Conservation (phyloP, 2,113 vertebrate species). For the Hemibagrus wyckioides region DNA sequence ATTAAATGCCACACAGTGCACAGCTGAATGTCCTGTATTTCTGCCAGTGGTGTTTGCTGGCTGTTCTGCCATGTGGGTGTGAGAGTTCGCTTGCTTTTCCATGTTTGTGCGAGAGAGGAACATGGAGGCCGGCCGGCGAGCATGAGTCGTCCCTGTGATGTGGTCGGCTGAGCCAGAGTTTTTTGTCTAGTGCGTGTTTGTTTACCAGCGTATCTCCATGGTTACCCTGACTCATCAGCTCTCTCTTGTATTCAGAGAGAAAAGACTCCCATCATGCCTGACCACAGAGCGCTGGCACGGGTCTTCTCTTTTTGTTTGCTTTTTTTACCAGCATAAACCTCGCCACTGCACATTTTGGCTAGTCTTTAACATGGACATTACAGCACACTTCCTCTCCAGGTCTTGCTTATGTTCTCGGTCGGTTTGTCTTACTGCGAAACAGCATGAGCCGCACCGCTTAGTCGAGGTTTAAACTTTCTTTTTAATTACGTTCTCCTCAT, state of each 20-base stretch:
- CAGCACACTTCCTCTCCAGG: neutral
- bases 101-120: neutral
- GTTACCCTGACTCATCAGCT: slow-evolving; percentile 32
- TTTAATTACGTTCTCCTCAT: slow-evolving; percentile 63
- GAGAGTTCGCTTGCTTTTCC: neutral
- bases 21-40: neutral
- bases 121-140: neutral
- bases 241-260: neutral
- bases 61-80: neutral
- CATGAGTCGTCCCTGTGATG: slow-evolving; percentile 11
- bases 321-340: neutral
- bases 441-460: slow-evolving; percentile 51
- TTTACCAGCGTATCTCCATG: slow-evolving; percentile 22
- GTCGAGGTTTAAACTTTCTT: slow-evolving; percentile 61
- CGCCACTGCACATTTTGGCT: neutral
- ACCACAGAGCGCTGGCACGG: neutral
- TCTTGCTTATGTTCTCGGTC: neutral
- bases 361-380: slow-evolving; percentile 10
- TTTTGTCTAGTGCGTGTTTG: neutral
- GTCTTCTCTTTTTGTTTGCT: neutral
- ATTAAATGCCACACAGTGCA: neutral
- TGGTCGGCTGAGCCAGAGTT: neutral
- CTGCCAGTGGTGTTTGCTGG: neutral
- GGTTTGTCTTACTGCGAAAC: neutral
- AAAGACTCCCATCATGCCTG: slow-evolving; percentile 11